Percentiles rank a stretch among this genome's conserved stretches.
These are phyloP conservation scores for Cryptoleucopteryx plumbea DNA, from an alignment of 2,113 vertebrate species.

Conservation along the genomic window DNA sequence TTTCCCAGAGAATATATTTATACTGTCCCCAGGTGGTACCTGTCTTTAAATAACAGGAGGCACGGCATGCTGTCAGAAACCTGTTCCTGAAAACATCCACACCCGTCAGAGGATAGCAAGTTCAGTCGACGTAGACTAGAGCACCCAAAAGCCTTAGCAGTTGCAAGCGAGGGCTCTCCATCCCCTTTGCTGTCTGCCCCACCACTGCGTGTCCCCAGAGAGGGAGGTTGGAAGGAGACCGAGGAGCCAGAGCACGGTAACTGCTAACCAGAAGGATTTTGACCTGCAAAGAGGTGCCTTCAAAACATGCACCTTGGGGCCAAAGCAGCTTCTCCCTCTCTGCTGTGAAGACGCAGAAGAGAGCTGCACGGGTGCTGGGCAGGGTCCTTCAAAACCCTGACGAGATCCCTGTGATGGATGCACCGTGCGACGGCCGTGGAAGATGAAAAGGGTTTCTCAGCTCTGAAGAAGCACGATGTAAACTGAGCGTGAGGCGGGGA, in stretches of 20 bases:
- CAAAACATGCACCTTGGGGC: neutral
- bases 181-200: neutral
- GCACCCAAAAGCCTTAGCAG: neutral
- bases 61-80: neutral
- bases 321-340: neutral
- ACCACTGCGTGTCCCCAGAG: fast-evolving
- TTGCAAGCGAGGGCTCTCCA: neutral
- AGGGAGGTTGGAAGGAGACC: neutral
- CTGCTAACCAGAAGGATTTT: neutral
- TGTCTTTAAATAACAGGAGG: neutral
- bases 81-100: neutral
- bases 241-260: neutral
- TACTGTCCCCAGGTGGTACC: neutral
- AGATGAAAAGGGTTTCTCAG: neutral
- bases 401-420: fast-evolving
- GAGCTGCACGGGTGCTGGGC: fast-evolving
- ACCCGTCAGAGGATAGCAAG: neutral
- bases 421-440: neutral
- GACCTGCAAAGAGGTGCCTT: neutral
- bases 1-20: neutral
- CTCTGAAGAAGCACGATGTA: neutral
- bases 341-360: neutral
- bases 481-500: neutral
- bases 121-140: fast-evolving
- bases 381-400: neutral